Base-by-base conservation (phyloP, 2,113 vertebrate genomes). In the Neogale vison region DNA sequence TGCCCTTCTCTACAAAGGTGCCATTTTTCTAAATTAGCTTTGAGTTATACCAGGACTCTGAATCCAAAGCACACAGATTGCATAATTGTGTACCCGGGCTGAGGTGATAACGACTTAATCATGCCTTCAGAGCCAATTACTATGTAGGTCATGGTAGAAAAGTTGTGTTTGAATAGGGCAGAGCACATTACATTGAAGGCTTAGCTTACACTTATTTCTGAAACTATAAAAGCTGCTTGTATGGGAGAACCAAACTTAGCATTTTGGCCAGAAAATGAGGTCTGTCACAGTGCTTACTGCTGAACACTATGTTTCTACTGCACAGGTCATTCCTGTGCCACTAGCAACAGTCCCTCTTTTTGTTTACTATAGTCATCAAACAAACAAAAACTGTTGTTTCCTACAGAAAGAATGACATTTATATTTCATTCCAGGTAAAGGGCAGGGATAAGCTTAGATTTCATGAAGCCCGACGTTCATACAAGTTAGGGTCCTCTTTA, bases 41-140 rank as follows among this genome's bases (percentile, higher is more conserved):
- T 59, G 71, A 81, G 81, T 57, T 69, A 57, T 36, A 86, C 31
- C 36, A 59, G 84, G 13, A 69, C 57, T 93, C 50, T 81, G 76
- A 97, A 93, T 95, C 93, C 88, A 77, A 97, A 88, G 81, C 34
- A 84, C 67, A 95, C 63, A 94, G 63, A 95, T 82, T 97, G 81
- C 96, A 61, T 93, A 97, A 93, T 23, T 93, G 81, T 97, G 84
- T 94, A 90, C 61, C 31, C 52, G 80, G 59, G 63, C 59, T n/a
- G 39, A 69, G 65, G 92, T 88, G 88, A 95, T 81, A 92, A 55
- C 4, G 69, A 88, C 85, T 79, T 93, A 82, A 83, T 95, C 52
- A 24, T 77, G 42, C 65, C 61, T 88, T 45, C 52, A 77, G 13
- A 65, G 88, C 59, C 88, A 76, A 82, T 76, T 85, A 47, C 72